Evolutionary conservation across 2,797 vertebrate species (phyloP), one percentile per base, ranked within the genome.

Genomic region (Eulemur rubriventer): DNA sequence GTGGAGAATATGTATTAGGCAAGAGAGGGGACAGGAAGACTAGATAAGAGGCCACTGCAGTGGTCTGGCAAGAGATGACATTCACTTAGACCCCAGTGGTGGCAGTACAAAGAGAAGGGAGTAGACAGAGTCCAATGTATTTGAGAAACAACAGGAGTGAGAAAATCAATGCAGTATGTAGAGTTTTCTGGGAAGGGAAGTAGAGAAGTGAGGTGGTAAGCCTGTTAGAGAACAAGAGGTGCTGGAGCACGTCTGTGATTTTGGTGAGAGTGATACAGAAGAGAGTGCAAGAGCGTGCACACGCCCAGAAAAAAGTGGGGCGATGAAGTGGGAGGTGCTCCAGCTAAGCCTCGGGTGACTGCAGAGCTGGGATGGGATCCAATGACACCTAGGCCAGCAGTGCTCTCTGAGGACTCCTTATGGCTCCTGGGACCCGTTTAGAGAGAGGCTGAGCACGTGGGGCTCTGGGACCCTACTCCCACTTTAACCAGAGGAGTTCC

Each of bases 381-480:
- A 35, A 20, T 38, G 35, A 16, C 3, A 43, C 0, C 0, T 1
- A 3, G 35, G n/a, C 17, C 35, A 7, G 65, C 35, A 30, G 28
- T 43, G 17, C 61, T 41, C 52, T 75, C 38, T 57, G 65, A 63
- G 20, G 63, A 43, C 20, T 57, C 28, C 41, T 61, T 63, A 6
- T 16, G 46, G 35, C 43, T 20, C 12, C 35, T 43, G 8, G 18
- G 41, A 48, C 35, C 3, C 35, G 38, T 9, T 24, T 17, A 81
- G n/a, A 65, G 20, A 20, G 55, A 94, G 33, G 20, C n/a, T 65
- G 61, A 88, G 22, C 43, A 33, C 22, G 24, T 75, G 24, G 38
- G 11, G n/a, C 18, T 63, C 63, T 26, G 5, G 2, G 33, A 17
- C 2, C 5, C 22, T 14, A 50, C 7, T 57, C 24, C 20, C 2